phyloP scores from a whole-genome alignment of 2,797 vertebrate genomes.

The Lagorchestes hirsutus region DNA sequence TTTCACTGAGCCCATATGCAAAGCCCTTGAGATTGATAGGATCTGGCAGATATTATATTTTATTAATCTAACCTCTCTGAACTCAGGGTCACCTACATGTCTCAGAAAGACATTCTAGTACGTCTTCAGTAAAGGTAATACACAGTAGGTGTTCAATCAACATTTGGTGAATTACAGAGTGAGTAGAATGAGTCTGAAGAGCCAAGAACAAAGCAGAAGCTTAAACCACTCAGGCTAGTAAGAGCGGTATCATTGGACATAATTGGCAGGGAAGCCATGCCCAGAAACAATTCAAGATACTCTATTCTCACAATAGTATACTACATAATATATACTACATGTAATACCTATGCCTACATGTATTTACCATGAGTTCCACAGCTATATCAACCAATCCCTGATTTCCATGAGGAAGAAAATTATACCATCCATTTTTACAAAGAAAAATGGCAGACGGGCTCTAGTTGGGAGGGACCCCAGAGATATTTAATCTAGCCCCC shows the following conservation, averaged over 20 bases:
- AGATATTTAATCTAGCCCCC: background rate
- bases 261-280: background rate
- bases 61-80: background rate
- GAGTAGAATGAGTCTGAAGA: background rate
- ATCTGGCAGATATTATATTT: background rate
- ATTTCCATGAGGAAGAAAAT: background rate
- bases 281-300: background rate
- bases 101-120: background rate
- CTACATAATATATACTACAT: background rate
- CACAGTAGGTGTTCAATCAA: background rate
- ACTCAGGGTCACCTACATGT: background rate
- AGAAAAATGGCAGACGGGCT: background rate
- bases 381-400: background rate
- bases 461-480: background rate
- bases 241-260: background rate
- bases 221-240: background rate
- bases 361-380: background rate
- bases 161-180: background rate
- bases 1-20: background rate
- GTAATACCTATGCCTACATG: background rate
- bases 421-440: background rate
- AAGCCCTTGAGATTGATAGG: background rate
- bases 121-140: background rate
- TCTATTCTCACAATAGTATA: background rate
- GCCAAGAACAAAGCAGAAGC: background rate